These are phyloP conservation scores for Ammospiza nelsoni DNA, from an alignment of 2,113 vertebrate genomes.

Conservation along the genomic window DNA sequence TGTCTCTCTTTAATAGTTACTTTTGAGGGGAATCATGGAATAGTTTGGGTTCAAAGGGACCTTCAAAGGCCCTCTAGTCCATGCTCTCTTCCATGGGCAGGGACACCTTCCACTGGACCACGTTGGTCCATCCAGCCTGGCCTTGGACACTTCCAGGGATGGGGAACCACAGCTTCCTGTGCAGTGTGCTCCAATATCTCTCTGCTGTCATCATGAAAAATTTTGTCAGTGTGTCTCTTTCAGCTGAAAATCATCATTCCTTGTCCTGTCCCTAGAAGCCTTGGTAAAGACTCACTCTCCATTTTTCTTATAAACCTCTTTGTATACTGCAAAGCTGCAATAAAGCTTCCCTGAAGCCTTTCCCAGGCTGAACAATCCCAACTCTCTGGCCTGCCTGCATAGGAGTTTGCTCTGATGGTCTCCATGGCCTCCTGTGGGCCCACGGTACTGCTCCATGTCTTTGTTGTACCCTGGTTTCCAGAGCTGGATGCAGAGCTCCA, in stretches of 20 bases:
- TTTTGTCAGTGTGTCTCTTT: not conserved
- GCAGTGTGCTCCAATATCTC: not conserved
- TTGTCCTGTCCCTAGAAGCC: not conserved
- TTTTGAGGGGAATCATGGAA: not conserved
- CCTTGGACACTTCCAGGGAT: not conserved
- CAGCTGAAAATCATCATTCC: not conserved
- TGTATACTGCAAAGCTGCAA: not conserved
- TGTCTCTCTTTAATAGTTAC: not conserved
- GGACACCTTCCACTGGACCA: not conserved
- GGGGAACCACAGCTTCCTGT: not conserved
- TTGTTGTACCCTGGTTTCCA: not conserved
- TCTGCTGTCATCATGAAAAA: rapidly evolving
- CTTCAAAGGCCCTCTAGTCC: not conserved
- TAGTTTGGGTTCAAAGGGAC: not conserved
- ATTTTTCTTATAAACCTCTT: not conserved
- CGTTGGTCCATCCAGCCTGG: not conserved
- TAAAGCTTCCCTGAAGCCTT: not conserved
- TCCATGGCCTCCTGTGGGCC: not conserved
- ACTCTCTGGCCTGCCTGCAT: not conserved
- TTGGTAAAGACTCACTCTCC: not conserved
- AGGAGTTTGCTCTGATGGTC: not conserved
- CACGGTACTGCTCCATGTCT: not conserved
- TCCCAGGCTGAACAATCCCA: not conserved
- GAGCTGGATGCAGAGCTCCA: not conserved
- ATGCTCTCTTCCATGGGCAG: rapidly evolving